Evolutionary conservation across 2,113 vertebrate species (phyloP).

Genomic region (Riparia riparia): DNA sequence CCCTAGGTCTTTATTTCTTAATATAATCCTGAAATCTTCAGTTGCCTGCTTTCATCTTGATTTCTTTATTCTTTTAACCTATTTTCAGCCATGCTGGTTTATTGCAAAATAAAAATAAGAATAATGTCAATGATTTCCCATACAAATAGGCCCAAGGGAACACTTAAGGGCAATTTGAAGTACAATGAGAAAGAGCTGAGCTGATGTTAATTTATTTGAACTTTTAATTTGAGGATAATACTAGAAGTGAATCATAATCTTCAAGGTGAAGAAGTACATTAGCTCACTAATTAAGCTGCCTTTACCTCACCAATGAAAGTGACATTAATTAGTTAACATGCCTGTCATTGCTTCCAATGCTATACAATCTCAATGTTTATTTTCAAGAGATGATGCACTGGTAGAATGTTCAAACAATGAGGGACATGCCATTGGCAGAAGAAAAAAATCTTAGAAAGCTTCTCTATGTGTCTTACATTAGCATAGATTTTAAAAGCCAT

Average conservation of each 20-base stretch:
- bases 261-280: constrained; percentile 70
- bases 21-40: constrained; percentile 12
- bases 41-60: background rate
- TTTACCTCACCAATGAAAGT: constrained; percentile 71
- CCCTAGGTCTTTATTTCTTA: background rate
- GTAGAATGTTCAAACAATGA: background rate
- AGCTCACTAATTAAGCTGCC: constrained; percentile 41
- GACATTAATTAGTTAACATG: constrained; percentile 67
- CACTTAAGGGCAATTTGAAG: constrained; percentile 61
- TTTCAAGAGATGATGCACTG: background rate
- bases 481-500: background rate
- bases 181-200: constrained; percentile 43
- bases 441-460: background rate
- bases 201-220: constrained; percentile 63
- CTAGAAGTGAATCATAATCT: constrained; percentile 70
- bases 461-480: background rate
- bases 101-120: constrained; percentile 56
- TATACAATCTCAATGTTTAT: constrained; percentile 2
- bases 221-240: constrained; percentile 76
- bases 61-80: constrained; percentile 56
- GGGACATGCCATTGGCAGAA: background rate
- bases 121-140: constrained; percentile 51
- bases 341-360: background rate
- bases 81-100: constrained; percentile 44
- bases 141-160: constrained; percentile 62